Evolutionary conservation across 1,140 invertebrate genomes (phyloP), one percentile per base, ranked within the genome.

Genomic region (Arctopsyche grandis): DNA sequence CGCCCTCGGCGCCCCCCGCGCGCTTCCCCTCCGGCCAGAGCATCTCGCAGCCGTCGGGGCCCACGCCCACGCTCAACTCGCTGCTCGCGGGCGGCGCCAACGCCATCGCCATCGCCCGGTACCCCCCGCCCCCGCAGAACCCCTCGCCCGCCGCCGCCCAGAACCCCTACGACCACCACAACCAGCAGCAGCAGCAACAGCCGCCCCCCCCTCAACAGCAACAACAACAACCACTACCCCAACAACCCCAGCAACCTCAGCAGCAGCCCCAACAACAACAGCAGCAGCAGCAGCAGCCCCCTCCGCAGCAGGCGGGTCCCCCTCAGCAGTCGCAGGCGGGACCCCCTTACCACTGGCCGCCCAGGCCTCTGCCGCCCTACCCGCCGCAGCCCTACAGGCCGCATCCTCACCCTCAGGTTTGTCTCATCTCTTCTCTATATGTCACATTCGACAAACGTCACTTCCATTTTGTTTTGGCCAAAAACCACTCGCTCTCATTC

Each of bases 11-110:
- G 73, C 86, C 86, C 82, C 83, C 73, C 24, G 89, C 89, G 83
- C 88, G 91, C 69, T 91, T 91, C 80, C 89, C 93, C 79, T 90
- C 91, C 69, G 92, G 92, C 77, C 92, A 92, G 84, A 90, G 89
- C 78, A 90, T 92, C 82, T 91, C 91, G 22, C 94, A 95, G 85
- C 93, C 94, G 73, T 92, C 93, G 78, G 94, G 96, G 66, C 96
- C 95, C 16, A 97, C 96, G 58, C 96, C 96, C 63, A 97, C 96
- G 29, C 89, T 97, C 76, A 97, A 97, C 87, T 96, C 96, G 84
- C 88, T 97, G 83, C 89, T 97, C 87, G 93, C 94, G 43, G 94
- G 94, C 83, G 94, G 94, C 80, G 85, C 89, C 90, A 80, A 89
- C 90, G 79, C 91, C 88, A 81, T n/a, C n/a, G 86, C 58, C 80